Base-by-base conservation (phyloP, 2,888 invertebrate species). In the Hemaris fuciformis region DNA sequence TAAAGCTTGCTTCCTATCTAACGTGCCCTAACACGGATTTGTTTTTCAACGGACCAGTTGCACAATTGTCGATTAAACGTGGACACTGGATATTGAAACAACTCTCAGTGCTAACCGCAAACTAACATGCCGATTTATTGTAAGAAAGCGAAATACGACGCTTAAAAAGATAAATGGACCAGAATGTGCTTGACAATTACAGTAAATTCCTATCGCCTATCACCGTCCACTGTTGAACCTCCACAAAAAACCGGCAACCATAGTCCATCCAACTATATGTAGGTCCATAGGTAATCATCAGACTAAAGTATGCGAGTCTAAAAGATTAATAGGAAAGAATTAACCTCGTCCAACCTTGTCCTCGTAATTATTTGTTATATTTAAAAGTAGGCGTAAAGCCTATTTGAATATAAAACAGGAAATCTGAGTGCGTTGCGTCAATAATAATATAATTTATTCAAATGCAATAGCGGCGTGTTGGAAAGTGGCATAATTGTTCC, bases 51-150 rank as follows among this genome's bases (percentile, higher is more conserved):
- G 53, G 66, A 66, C 63, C 59, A 46, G 41, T 62, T 62, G 31
- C 81, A 72, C 78, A 84, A 84, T 77, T 62, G 64, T 66, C 64
- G 68, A 66, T 72, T 57, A 66, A 72, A 71, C 70, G 70, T 72
- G 68, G 71, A 70, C 73, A 67, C 64, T 68, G 68, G 70, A 71
- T 72, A 72, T 67, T 64, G 63, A 62, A 64, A 62, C 60, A 61
- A 20, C 45, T 62, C 60, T 59, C 25, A 34, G 27, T 45, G 61
- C 34, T 27, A 41, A 60, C 60, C 10, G 34, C 38, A 60, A 38
- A 59, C 41, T 27, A 38, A 25, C 18, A 42, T 60, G 41, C 27
- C 53, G 27, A 60, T 53, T 38, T 15, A 59, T 59, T 46, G 13
- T 48, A 27, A 53, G 60, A 53, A 53, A 53, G 53, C 15, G 10